phyloP scores from a whole-genome alignment of 2,113 vertebrate genomes.

The Gymnogyps californianus region DNA sequence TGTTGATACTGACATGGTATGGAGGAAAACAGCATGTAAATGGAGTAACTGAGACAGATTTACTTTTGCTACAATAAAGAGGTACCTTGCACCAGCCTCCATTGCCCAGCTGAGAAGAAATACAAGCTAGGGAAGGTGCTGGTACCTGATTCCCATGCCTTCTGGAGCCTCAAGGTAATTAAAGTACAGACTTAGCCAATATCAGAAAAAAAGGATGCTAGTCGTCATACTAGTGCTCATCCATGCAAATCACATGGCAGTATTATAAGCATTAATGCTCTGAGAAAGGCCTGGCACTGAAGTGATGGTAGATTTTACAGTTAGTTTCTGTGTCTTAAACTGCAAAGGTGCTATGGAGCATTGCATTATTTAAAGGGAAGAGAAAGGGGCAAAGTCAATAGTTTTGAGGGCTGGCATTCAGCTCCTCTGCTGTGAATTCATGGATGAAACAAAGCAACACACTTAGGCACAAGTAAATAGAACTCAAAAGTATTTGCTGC shows the following conservation, averaged over 20 bases:
- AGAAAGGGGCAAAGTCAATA: not conserved
- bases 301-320: not conserved
- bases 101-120: not conserved
- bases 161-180: not conserved
- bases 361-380: not conserved
- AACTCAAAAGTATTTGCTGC: constrained; percentile 28
- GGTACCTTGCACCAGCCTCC: not conserved
- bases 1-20: not conserved
- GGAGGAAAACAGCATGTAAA: not conserved
- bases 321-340: not conserved
- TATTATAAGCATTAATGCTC: not conserved
- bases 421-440: constrained; percentile 10
- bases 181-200: not conserved
- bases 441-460: not conserved
- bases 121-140: not conserved
- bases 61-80: not conserved
- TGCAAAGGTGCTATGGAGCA: not conserved
- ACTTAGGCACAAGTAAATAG: constrained; percentile 19
- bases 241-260: not conserved
- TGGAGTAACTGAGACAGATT: not conserved
- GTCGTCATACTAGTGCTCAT: not conserved
- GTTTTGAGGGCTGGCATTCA: not conserved
- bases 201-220: not conserved
- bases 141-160: not conserved
- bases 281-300: not conserved